Conservation (phyloP, 1,140 invertebrate species). For the Batillaria attramentaria region DNA sequence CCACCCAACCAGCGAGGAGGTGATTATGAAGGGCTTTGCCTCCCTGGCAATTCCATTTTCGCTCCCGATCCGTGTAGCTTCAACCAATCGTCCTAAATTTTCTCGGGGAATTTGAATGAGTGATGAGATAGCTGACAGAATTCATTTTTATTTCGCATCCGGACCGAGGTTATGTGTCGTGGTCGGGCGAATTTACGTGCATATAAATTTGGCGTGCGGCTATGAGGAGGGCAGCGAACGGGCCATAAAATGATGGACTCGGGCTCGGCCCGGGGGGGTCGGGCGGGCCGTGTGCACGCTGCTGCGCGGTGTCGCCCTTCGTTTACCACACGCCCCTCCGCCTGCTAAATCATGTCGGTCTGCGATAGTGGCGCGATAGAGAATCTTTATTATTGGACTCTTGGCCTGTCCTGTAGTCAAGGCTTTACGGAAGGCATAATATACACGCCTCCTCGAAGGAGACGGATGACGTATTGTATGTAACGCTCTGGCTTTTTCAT, state of each 20-base stretch:
- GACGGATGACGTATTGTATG: too few relatives aligned
- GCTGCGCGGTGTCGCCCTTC: conserved; percentile 15
- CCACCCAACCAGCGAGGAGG: conserved; percentile 8
- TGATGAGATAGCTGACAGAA: conserved; percentile 32
- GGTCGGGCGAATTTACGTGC: conserved; percentile 32
- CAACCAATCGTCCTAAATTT: conserved; percentile 37
- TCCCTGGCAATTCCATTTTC: conserved; percentile 34
- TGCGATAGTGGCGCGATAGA: background rate
- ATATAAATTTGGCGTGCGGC: conserved; percentile 25
- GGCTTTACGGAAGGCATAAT: too few relatives aligned
- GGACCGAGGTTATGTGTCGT: conserved; percentile 27
- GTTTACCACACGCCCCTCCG: conserved; percentile 15
- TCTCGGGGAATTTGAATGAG: conserved; percentile 32
- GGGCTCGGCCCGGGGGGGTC: background rate
- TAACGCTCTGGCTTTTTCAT: too few relatives aligned
- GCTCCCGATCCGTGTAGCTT: conserved; percentile 23
- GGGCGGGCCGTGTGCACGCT: conserved; percentile 19
- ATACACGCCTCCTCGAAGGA: too few relatives aligned
- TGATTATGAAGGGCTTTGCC: conserved; percentile 28
- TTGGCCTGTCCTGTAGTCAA: too few relatives aligned
- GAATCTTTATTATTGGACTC: too few relatives aligned
- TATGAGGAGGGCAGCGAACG: conserved; percentile 17
- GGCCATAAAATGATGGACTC: conserved; percentile 33
- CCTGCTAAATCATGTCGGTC: conserved; percentile 17
- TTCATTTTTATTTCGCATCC: conserved; percentile 35